A percentile compares a stretch with the other conserved stretches of the same genome.
Evolutionary conservation across 2,888 invertebrate species (phyloP).

Genomic region (Deilephila porcellus): DNA sequence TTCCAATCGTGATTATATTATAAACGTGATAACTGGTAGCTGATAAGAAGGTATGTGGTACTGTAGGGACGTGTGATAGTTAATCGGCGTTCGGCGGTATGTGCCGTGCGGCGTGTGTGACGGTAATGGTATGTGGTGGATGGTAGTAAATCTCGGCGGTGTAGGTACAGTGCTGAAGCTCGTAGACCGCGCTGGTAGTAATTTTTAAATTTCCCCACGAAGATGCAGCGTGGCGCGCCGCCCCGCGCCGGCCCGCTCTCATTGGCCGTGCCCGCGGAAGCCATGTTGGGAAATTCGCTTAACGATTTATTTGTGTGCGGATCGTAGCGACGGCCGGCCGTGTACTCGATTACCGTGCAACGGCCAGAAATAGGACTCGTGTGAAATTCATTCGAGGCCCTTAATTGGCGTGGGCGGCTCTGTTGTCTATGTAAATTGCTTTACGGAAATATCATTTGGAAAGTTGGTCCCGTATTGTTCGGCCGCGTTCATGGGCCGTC

Average conservation of each 20-base stretch:
- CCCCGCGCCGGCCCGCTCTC: conserved; percentile 56
- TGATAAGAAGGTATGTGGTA: background rate
- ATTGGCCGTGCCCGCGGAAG: conserved; percentile 68
- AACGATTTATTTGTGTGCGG: conserved; percentile 77
- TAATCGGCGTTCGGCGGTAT: background rate
- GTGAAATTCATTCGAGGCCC: conserved; percentile 57
- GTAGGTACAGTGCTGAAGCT: conserved; percentile 46
- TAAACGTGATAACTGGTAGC: background rate
- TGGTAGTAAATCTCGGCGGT: conserved; percentile 35
- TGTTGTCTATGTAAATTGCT: conserved; percentile 38
- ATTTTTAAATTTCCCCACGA: conserved; percentile 72
- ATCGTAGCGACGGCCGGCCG: conserved; percentile 58
- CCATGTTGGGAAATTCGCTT: conserved; percentile 79
- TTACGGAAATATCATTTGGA: conserved; percentile 53
- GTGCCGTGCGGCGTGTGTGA: too few relatives aligned
- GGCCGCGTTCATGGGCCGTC: conserved; percentile 60
- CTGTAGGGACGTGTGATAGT: background rate
- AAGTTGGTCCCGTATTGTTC: conserved; percentile 59
- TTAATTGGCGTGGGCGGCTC: conserved; percentile 48
- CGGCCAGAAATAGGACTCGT: conserved; percentile 55
- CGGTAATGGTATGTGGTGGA: too few relatives aligned
- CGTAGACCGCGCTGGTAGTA: conserved; percentile 64
- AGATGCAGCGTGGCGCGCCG: conserved; percentile 52
- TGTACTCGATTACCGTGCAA: conserved; percentile 58
- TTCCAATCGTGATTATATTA: background rate